A percentile compares a stretch with the other conserved stretches of the same genome.
These are phyloP conservation scores for Aphyosemion australe DNA, from an alignment of 2,113 vertebrate genomes.

Conservation along the genomic window DNA sequence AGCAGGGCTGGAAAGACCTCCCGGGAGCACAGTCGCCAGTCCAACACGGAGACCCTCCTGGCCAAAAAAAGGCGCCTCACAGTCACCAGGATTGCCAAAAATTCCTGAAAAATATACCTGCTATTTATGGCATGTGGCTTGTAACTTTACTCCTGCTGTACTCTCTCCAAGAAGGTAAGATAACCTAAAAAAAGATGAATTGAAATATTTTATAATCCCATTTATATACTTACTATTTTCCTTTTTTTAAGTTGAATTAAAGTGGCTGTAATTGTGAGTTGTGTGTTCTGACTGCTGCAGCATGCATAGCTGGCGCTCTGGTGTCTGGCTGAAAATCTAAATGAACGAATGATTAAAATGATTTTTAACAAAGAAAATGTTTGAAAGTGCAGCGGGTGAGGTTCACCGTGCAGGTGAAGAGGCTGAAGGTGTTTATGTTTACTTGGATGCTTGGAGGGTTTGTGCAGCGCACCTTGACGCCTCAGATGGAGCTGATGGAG, in stretches of 20 bases:
- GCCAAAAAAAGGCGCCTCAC: conserved; percentile 79
- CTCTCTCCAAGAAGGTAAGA: conserved; percentile 91
- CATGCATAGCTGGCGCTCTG: conserved; percentile 24
- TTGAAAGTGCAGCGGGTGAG: not conserved
- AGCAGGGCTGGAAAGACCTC: conserved; percentile 82
- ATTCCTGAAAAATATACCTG: conserved; percentile 88
- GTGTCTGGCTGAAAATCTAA: conserved; percentile 15
- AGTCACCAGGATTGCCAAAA: conserved; percentile 86
- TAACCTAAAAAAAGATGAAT: conserved; percentile 2
- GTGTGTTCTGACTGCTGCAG: not conserved
- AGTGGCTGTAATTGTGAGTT: conserved; percentile 31
- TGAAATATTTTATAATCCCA: conserved; percentile 6
- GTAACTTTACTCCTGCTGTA: conserved; percentile 97
- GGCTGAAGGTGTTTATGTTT: not conserved
- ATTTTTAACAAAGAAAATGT: conserved; percentile 31
- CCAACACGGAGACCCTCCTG: conserved; percentile 79
- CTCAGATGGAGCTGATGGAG: conserved; percentile 64
- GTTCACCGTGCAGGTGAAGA: conserved; percentile 9
- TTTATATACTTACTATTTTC: not conserved
- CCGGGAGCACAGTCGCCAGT: conserved; percentile 81
- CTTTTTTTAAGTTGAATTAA: conserved; percentile 50
- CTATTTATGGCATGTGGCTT: conserved; percentile 98
- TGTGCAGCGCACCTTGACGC: conserved; percentile 36
- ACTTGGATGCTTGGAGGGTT: not conserved
- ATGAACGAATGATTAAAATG: conserved; percentile 28